These are phyloP conservation scores for Chelonus insularis DNA, from an alignment of 1,140 invertebrate genomes.

Conservation along the genomic window DNA sequence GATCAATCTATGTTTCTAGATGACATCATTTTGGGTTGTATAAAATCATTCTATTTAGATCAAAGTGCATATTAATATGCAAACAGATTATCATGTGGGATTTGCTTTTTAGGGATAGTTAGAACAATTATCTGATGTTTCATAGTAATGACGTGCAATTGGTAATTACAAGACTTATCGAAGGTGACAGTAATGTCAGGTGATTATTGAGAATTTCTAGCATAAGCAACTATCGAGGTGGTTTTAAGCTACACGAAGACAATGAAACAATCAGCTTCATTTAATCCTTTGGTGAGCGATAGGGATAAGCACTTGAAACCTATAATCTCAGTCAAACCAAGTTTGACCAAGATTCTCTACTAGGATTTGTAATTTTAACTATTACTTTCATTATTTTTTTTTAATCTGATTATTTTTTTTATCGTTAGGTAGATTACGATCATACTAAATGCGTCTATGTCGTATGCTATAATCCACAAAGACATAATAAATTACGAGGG, in stretches of 20 bases:
- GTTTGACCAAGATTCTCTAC: too few relatives aligned
- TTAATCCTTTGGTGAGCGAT: slow-evolving; percentile 2
- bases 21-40: too few relatives aligned
- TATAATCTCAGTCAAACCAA: neutral
- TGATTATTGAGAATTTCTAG: neutral
- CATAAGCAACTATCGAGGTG: neutral
- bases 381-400: neutral
- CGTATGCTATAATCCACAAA: neutral
- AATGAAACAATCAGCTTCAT: neutral
- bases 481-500: neutral
- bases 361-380: too few relatives aligned
- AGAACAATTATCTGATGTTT: neutral
- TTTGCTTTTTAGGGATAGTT: neutral
- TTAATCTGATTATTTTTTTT: neutral
- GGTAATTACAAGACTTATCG: neutral
- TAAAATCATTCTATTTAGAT: too few relatives aligned
- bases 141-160: neutral
- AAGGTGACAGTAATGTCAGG: neutral
- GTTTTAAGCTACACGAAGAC: neutral
- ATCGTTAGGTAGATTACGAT: neutral
- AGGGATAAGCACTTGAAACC: neutral
- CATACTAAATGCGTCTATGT: neutral
- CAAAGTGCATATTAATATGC: neutral
- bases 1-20: too few relatives aligned
- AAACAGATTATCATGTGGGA: neutral